Base-by-base conservation (phyloP, 2,888 invertebrate genomes). In the Microplitis deprimator region DNA sequence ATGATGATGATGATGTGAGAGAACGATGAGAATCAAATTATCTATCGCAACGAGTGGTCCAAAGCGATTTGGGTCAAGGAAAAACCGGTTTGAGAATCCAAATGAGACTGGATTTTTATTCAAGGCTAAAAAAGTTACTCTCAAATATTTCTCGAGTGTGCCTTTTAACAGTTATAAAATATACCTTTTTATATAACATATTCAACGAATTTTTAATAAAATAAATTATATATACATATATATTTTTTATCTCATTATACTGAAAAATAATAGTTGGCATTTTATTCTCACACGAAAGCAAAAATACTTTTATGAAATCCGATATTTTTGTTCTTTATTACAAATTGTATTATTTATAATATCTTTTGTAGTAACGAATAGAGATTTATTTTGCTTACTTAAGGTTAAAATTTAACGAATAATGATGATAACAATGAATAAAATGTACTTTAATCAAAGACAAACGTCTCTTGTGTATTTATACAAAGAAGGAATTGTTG, bases 21-120 rank as follows among this genome's bases (percentile, higher is more conserved):
- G 60, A 61, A 17, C 68, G 76, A 41, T 64, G 72, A 67, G 72
- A 40, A 76, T 71, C 67, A 59, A 73, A 76, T 68, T 68, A 72
- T 73, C 67, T 50, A 73, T 40, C 50, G 40, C 64, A 17, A 68
- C 77, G 77, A 73, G 68, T 77, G 73, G 73, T 73, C 77, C 64
- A 69, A 20, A 61, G 50, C 62, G 75, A 86, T 86, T 81, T 84
- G 78, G 86, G 86, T 86, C 86, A 86, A 86, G 86, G 85, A 84
- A 85, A 84, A 83, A 83, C 83, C 84, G 82, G 85, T 81, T 79
- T 73, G 74, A 75, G 79, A 76, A 74, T 79, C 77, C 75, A 70
- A 73, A 77, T 78, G 76, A 79, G 76, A 73, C 72, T 65, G 65
- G 65, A 65, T 65, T 68, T 59, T 77, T 76, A 79, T 68, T 65